phyloP scores from a whole-genome alignment of 2,113 vertebrate genomes.

The Cephalopholis sonnerati region DNA sequence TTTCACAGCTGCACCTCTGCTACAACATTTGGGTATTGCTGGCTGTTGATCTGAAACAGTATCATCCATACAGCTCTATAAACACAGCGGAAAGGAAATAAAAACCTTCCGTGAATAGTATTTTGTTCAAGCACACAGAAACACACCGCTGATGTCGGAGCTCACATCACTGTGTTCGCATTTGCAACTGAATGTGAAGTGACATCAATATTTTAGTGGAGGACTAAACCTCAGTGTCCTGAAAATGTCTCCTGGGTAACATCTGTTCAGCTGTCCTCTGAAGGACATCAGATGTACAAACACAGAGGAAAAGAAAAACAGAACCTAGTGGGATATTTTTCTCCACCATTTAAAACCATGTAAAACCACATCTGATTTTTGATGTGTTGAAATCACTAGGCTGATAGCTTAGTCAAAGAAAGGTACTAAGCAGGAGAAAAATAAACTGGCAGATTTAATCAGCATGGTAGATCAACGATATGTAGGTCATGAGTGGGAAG shows the following conservation, averaged over 20 bases:
- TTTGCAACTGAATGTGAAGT: not conserved
- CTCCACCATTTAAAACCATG: not conserved
- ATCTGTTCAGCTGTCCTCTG: not conserved
- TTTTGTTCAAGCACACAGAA: not conserved
- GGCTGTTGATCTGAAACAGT: not conserved
- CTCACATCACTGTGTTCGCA: not conserved
- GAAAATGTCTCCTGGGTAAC: not conserved
- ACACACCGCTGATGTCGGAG: not conserved
- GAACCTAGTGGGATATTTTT: not conserved
- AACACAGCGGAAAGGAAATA: not conserved
- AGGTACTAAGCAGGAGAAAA: not conserved
- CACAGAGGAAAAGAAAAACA: not conserved
- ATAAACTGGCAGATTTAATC: not conserved
- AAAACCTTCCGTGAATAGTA: not conserved
- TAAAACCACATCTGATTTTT: not conserved
- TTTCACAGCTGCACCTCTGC: not conserved
- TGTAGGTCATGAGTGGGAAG: not conserved
- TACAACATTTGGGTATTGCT: not conserved
- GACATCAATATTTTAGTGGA: conserved; percentile 10
- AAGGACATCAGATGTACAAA: not conserved
- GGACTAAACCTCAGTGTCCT: not conserved
- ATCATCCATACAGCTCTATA: not conserved
- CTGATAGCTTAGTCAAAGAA: not conserved
- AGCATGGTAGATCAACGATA: not conserved
- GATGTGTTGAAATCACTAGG: not conserved